Evolutionary conservation across 1,140 invertebrate genomes (phyloP).

Genomic region (Drosophila yakuba): DNA sequence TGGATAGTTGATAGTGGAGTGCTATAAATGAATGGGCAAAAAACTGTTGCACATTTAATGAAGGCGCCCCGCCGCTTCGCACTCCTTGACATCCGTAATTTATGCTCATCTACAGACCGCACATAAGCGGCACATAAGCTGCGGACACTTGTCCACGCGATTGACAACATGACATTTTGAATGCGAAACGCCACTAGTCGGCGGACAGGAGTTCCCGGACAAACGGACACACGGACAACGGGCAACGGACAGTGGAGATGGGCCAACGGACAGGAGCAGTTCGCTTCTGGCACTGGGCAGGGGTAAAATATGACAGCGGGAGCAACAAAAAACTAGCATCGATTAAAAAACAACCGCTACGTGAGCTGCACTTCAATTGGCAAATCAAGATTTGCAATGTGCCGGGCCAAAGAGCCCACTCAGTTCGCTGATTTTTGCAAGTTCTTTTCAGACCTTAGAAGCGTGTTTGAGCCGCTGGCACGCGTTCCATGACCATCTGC

Average conservation of each 20-base stretch:
- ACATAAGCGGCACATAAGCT: slow-evolving; percentile 64
- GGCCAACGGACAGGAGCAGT: slow-evolving; percentile 17
- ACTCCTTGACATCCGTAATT: slow-evolving; percentile 53
- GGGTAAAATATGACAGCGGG: slow-evolving; percentile 74
- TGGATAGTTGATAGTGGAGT: not conserved
- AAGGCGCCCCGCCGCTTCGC: slow-evolving; percentile 40
- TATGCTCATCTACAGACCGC: slow-evolving; percentile 64
- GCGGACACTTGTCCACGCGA: slow-evolving; percentile 53
- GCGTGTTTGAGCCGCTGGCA: slow-evolving; percentile 57
- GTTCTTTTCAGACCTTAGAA: slow-evolving; percentile 43
- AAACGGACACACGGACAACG: slow-evolving; percentile 19
- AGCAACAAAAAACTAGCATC: slow-evolving; percentile 69
- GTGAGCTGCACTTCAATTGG: slow-evolving; percentile 58
- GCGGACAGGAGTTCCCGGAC: slow-evolving; percentile 40
- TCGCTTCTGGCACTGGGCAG: slow-evolving; percentile 5
- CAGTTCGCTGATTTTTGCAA: not conserved
- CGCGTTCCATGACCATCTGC: slow-evolving; percentile 48
- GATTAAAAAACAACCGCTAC: slow-evolving; percentile 62
- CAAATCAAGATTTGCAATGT: slow-evolving; percentile 28
- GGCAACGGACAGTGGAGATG: slow-evolving; percentile 16
- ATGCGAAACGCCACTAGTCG: slow-evolving; percentile 60
- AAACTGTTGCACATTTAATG: slow-evolving; percentile 57
- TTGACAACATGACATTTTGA: slow-evolving; percentile 79
- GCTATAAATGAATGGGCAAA: slow-evolving; percentile 15
- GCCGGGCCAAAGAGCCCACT: slow-evolving; percentile 7